Evolutionary conservation across 64 coral and sea anemone species (phyloP).

Genomic region (Actinia tenebrosa): DNA sequence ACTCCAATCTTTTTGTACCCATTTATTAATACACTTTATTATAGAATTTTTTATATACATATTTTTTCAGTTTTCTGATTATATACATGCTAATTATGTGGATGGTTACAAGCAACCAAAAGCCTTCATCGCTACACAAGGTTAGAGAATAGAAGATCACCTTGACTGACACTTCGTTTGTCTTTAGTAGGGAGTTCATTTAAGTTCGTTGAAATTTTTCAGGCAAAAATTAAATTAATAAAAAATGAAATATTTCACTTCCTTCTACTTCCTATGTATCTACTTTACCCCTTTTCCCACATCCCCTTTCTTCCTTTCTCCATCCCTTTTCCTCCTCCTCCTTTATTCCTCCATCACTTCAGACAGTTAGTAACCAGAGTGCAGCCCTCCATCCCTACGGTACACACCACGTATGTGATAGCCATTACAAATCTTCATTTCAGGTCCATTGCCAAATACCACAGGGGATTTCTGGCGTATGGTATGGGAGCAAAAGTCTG

Average conservation of each 20-base stretch:
- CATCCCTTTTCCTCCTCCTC: neutral
- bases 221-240: too few species aligned
- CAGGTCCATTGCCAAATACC: slow-evolving; percentile 82
- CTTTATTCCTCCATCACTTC: neutral
- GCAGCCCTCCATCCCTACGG: neutral
- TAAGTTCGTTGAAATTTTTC: too few species aligned
- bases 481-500: slow-evolving; percentile 70
- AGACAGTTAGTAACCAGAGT: too few species aligned
- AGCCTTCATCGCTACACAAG: slow-evolving; percentile 91
- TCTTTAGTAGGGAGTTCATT: too few species aligned
- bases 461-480: slow-evolving; percentile 85
- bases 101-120: slow-evolving; percentile 81
- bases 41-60: neutral
- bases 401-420: neutral
- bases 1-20: neutral
- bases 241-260: too few species aligned
- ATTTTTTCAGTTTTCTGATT: slow-evolving; percentile 69
- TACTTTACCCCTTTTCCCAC: neutral
- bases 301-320: neutral
- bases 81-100: slow-evolving; percentile 89
- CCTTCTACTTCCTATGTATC: neutral
- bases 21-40: neutral
- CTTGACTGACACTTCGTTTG: neutral
- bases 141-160: neutral
- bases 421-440: neutral